Evolutionary conservation across 2,113 vertebrate genomes (phyloP).

Genomic region (Dermatemys mawii): DNA sequence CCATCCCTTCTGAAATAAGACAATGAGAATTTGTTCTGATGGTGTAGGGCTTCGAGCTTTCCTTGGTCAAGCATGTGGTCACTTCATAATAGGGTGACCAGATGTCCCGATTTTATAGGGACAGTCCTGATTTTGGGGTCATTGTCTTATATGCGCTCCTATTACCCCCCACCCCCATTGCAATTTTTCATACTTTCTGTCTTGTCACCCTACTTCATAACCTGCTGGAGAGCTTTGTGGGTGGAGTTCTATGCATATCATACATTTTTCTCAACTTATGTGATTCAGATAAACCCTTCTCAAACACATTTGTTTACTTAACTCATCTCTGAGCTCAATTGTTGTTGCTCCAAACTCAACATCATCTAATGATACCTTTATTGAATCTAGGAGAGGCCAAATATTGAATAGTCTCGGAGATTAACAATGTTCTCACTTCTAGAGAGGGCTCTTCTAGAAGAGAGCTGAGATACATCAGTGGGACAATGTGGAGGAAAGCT

Average conservation of each 20-base stretch:
- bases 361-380: not conserved
- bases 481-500: slow-evolving; percentile 38
- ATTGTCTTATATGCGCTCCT: too few species aligned
- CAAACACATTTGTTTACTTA: not conserved
- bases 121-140: too few species aligned
- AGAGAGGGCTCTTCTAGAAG: not conserved
- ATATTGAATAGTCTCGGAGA: not conserved
- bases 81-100: too few species aligned
- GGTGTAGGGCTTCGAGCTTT: not conserved
- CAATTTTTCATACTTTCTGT: too few species aligned
- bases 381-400: not conserved
- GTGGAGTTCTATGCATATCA: not conserved
- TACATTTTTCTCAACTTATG: not conserved
- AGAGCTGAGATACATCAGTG: not conserved
- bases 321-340: not conserved
- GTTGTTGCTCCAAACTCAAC: not conserved
- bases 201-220: too few species aligned
- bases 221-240: not conserved
- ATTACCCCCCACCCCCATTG: too few species aligned
- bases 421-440: not conserved
- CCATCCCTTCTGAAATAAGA: not conserved
- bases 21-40: not conserved
- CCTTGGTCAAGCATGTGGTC: not conserved
- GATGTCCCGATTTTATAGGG: too few species aligned
- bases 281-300: not conserved